Evolutionary conservation across 2,888 invertebrate species (phyloP), one percentile per base, ranked within the genome.

Genomic region (Xestobium rufovillosum): DNA sequence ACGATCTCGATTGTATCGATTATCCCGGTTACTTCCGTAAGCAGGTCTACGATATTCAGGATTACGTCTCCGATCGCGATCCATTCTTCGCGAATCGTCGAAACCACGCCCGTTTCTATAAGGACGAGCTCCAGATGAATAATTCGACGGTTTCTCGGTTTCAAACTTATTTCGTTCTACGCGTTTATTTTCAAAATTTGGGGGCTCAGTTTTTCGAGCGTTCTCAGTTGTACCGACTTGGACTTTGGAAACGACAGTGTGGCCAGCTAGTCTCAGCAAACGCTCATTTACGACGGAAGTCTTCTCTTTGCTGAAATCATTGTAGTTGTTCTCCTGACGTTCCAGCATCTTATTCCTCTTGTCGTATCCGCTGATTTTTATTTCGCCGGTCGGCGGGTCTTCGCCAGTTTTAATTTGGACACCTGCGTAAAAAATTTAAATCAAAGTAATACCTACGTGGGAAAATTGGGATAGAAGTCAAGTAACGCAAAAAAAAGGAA

Each of bases 361-460:
- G n/a, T 56, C 55, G 36, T 56, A 65, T 13, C 60, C 61, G 33
- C 58, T 58, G 6, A 60, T 55, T 33, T 52, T 51, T 6, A 59
- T 55, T 26, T 60, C 61, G 1, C 58, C 60, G 1, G 55, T 55
- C 1, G 51, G 45, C 3, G 56, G 51, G 45, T 66, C 64, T 34
- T 62, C 61, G 0, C 63, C 65, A 1, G 59, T 62, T 49, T 66
- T 65, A 11, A 65, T 59, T 40, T 63, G 63, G 2, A 66, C 65
- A 2, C 65, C n/a, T n/a, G n/a, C n/a, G n/a, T n/a, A n/a, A n/a
- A n/a, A n/a, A n/a, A n/a, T n/a, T n/a, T n/a, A n/a, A n/a, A n/a
- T n/a, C n/a, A n/a, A n/a, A n/a, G n/a, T n/a, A n/a, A n/a, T n/a
- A n/a, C n/a, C n/a, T n/a, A n/a, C n/a, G n/a, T n/a, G n/a, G n/a